These are phyloP conservation scores for Pammene fasciana DNA, from an alignment of 2,888 invertebrate genomes.

Conservation along the genomic window DNA sequence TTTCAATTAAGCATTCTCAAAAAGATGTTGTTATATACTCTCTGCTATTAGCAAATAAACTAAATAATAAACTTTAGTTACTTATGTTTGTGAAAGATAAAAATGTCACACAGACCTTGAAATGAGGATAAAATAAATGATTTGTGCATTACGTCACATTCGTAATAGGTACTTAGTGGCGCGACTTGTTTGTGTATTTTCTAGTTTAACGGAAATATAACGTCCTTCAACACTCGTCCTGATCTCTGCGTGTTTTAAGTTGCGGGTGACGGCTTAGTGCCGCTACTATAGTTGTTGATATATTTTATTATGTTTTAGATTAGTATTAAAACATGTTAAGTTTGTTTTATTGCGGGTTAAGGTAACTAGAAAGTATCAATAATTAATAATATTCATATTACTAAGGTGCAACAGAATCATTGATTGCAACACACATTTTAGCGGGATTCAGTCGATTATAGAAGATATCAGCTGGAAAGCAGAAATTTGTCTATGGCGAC, in stretches of 20 bases:
- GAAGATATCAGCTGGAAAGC: no score
- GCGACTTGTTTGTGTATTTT: constrained; percentile 18
- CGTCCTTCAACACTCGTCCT: constrained; percentile 14
- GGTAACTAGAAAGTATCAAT: no score
- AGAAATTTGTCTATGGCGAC: no score
- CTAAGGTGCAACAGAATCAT: no score
- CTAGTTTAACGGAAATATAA: constrained; percentile 28
- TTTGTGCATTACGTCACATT: constrained; percentile 29
- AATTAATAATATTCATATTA: no score
- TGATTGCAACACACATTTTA: no score
- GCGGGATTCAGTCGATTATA: no score
- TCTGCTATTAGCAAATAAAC: constrained; percentile 13
- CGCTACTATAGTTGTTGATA: no score
- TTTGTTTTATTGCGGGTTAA: no score
- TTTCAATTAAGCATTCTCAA: not conserved
- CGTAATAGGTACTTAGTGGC: not conserved
- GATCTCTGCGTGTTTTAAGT: not conserved
- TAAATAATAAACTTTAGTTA: constrained; percentile 2
- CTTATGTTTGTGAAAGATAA: constrained; percentile 31
- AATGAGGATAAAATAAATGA: constrained; percentile 37
- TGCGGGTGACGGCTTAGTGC: no score
- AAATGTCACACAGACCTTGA: constrained; percentile 37
- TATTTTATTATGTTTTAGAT: no score
- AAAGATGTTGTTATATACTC: not conserved
- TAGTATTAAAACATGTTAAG: no score